Evolutionary conservation across 2,888 invertebrate genomes (phyloP).

Genomic region (Stenichneumon culpator): DNA sequence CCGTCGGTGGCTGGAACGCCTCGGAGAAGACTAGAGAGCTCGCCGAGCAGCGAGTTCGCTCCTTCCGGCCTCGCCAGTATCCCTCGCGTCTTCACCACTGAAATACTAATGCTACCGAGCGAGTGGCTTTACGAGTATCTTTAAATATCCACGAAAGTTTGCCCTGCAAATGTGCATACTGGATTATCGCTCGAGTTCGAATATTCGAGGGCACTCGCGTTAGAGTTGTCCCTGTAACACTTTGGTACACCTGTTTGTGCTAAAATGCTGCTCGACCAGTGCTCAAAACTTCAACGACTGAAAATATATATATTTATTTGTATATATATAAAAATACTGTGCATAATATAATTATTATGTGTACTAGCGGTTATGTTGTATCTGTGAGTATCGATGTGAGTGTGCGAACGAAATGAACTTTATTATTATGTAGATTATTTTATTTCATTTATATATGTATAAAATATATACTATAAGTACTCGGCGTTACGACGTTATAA

Average conservation of each 20-base stretch:
- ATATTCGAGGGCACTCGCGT: neutral
- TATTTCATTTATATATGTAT: too few species aligned
- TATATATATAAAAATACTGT: too few species aligned
- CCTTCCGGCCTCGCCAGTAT: conserved; percentile 16
- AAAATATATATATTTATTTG: neutral
- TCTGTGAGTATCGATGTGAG: too few species aligned
- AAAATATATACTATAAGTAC: too few species aligned
- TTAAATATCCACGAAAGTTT: conserved; percentile 25
- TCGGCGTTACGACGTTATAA: too few species aligned
- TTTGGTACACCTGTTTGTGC: neutral
- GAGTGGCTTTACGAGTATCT: conserved; percentile 42
- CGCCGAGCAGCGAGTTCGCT: conserved; percentile 8
- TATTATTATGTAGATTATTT: too few species aligned
- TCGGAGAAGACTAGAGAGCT: conserved; percentile 16
- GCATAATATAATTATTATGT: too few species aligned
- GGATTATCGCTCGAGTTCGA: conserved; percentile 10
- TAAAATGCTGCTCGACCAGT: neutral
- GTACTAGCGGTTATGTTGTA: too few species aligned
- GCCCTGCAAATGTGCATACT: conserved; percentile 2
- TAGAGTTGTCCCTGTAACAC: neutral
- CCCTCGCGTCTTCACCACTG: conserved; percentile 43
- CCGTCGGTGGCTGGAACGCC: conserved; percentile 15
- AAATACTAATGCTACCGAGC: conserved; percentile 50
- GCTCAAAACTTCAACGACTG: neutral
- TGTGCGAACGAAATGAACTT: too few species aligned